Conservation (phyloP, 1,140 invertebrate genomes). For the Papilio polytes region DNA sequence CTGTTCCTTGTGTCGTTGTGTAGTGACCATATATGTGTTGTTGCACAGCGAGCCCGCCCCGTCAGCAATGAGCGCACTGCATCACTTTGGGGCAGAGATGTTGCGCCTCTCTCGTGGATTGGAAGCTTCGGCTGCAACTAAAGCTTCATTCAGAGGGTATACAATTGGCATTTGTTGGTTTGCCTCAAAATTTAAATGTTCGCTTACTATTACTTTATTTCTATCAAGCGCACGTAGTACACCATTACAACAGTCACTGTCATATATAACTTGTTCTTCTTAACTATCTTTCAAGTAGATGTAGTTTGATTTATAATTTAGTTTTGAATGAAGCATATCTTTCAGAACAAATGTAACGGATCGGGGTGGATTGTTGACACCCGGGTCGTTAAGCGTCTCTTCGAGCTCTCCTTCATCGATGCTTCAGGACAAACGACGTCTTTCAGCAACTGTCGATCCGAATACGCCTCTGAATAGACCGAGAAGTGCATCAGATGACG, state of each 20-base stretch:
- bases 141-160: slow-evolving; percentile 77
- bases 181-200: slow-evolving; percentile 49
- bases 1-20: slow-evolving; percentile 51
- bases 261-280: not conserved
- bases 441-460: slow-evolving; percentile 66
- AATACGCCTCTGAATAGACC: slow-evolving; percentile 67
- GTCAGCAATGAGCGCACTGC: slow-evolving; percentile 91
- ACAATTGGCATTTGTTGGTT: slow-evolving; percentile 68
- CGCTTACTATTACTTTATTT: not conserved
- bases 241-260: not conserved
- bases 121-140: slow-evolving; percentile 84
- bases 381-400: slow-evolving; percentile 74
- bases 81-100: slow-evolving; percentile 93
- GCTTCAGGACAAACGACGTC: slow-evolving; percentile 70
- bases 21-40: slow-evolving; percentile 63
- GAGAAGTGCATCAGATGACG: slow-evolving; percentile 77
- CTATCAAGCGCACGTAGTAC: not conserved
- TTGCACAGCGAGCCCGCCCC: slow-evolving; percentile 88
- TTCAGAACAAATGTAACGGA: slow-evolving; percentile 73
- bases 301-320: not conserved
- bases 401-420: slow-evolving; percentile 78
- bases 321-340: slow-evolving; percentile 30
- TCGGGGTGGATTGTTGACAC: slow-evolving; percentile 72
- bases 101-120: slow-evolving; percentile 90
- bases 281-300: not conserved